phyloP scores from a whole-genome alignment of 2,113 vertebrate genomes.

The Chlorodrepanis virens region DNA sequence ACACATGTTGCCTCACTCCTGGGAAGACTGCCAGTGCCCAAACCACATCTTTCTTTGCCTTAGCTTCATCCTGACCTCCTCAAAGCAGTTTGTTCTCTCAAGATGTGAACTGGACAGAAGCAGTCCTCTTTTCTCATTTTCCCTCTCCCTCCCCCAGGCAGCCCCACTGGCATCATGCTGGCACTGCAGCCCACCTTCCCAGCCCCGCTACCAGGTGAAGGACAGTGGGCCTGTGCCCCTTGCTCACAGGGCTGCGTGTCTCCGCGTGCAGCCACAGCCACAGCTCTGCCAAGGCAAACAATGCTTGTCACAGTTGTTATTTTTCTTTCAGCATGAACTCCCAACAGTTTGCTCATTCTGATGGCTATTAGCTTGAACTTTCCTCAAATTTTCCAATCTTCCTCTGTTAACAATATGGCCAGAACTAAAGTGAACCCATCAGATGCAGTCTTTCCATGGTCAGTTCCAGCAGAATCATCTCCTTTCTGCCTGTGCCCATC shows the following conservation, averaged over 20 bases:
- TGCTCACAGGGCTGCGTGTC: rapidly evolving
- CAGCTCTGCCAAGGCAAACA: constrained; percentile 12
- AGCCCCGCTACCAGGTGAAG: background rate
- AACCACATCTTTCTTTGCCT: background rate
- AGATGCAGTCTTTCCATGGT: background rate
- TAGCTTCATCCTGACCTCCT: background rate
- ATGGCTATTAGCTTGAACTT: background rate
- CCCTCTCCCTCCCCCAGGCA: background rate
- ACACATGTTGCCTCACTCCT: rapidly evolving
- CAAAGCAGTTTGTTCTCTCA: background rate
- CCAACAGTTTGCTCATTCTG: background rate
- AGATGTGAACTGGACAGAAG: rapidly evolving
- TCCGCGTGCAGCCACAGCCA: background rate
- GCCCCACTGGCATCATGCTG: background rate
- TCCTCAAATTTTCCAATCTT: constrained; percentile 23
- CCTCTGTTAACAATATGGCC: background rate
- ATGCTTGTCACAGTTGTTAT: background rate
- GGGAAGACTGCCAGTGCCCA: background rate
- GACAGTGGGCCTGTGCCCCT: background rate
- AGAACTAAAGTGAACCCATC: background rate
- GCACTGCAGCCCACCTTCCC: background rate
- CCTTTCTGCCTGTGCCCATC: background rate
- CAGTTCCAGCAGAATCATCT: background rate
- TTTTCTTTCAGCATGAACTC: background rate
- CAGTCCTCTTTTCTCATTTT: background rate